These are phyloP conservation scores for Caenorhabditis uteleia DNA, from an alignment of 2,888 invertebrate genomes.

Conservation along the genomic window DNA sequence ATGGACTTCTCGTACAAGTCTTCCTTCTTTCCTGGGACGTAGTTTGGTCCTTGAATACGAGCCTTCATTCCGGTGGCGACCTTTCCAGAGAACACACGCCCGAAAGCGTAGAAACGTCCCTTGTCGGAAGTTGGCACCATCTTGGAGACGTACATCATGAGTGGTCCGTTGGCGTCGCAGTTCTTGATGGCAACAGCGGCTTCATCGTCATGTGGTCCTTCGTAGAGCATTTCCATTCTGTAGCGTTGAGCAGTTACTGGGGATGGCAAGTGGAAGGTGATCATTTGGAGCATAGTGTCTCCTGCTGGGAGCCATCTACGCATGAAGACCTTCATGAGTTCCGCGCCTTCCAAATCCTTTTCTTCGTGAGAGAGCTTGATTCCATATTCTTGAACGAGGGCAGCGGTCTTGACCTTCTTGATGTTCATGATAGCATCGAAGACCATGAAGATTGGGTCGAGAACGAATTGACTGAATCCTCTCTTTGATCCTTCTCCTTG, in stretches of 20 bases:
- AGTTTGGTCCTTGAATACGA: slow-evolving; percentile 99
- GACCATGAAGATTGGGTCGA: slow-evolving; percentile 97
- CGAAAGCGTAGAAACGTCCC: slow-evolving; percentile 99
- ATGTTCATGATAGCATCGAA: slow-evolving; percentile 88
- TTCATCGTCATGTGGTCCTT: slow-evolving; percentile 95
- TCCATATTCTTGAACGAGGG: slow-evolving; percentile 86
- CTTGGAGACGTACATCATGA: slow-evolving; percentile 99
- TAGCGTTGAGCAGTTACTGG: slow-evolving; percentile 93
- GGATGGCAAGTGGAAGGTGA: slow-evolving; percentile 98
- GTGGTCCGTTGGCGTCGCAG: slow-evolving; percentile 93
- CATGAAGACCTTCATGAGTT: slow-evolving; percentile 94
- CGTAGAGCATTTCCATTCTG: slow-evolving; percentile 99
- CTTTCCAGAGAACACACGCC: slow-evolving; percentile 98
- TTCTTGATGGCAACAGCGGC: slow-evolving; percentile 82
- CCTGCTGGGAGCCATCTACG: slow-evolving; percentile 99
- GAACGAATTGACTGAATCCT: slow-evolving; percentile 97
- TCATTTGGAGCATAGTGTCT: slow-evolving; percentile 99
- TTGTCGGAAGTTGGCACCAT: slow-evolving; percentile 99
- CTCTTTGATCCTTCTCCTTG: slow-evolving; percentile 83
- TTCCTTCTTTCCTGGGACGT: slow-evolving; percentile 95
- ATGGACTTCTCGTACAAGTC: slow-evolving; percentile 98
- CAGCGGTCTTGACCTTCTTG: slow-evolving; percentile 90
- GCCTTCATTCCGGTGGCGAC: slow-evolving; percentile 76
- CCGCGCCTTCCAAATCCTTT: slow-evolving; percentile 93
- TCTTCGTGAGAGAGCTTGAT: slow-evolving; percentile 92